phyloP scores from a whole-genome alignment of 2,888 invertebrate species.

The Rapana venosa region DNA sequence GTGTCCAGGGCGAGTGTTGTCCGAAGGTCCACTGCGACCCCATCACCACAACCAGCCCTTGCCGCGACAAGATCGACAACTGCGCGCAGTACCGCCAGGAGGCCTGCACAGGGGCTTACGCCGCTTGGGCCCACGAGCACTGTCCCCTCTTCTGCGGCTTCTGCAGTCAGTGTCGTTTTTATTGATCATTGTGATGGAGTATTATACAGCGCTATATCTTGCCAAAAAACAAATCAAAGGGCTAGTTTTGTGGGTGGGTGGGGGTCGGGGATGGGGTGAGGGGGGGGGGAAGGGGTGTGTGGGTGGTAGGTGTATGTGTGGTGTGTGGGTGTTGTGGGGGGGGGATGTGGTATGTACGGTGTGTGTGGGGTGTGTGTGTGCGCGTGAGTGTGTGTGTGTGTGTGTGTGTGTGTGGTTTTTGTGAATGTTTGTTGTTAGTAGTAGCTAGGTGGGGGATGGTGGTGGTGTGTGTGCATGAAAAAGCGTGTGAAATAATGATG shows the following conservation, averaged over 20 bases:
- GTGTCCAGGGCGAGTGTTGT: constrained; percentile 66
- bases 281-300: neutral
- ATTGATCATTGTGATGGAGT: too few relatives aligned
- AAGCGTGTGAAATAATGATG: neutral
- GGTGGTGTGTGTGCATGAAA: neutral
- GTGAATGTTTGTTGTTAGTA: too few relatives aligned
- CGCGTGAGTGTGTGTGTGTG: too few relatives aligned
- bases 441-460: too few relatives aligned
- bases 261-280: neutral
- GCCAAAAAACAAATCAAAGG: too few relatives aligned
- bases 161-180: constrained; percentile 55
- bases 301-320: neutral
- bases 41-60: constrained; percentile 42
- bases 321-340: neutral
- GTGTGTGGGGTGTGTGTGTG: too few relatives aligned
- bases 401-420: too few relatives aligned
- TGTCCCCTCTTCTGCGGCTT: constrained; percentile 60
- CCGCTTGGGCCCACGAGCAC: constrained; percentile 60
- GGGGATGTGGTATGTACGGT: too few relatives aligned
- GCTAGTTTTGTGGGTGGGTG: neutral
- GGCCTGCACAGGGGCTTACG: constrained; percentile 56
- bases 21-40: constrained; percentile 60
- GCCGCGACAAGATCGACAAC: constrained; percentile 59
- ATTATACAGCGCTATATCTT: too few relatives aligned
- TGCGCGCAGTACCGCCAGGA: constrained; percentile 57